Percentiles rank a stretch among this genome's conserved stretches.
Evolutionary conservation across 2,113 vertebrate species (phyloP).

Genomic region (Eleginops maclovinus): DNA sequence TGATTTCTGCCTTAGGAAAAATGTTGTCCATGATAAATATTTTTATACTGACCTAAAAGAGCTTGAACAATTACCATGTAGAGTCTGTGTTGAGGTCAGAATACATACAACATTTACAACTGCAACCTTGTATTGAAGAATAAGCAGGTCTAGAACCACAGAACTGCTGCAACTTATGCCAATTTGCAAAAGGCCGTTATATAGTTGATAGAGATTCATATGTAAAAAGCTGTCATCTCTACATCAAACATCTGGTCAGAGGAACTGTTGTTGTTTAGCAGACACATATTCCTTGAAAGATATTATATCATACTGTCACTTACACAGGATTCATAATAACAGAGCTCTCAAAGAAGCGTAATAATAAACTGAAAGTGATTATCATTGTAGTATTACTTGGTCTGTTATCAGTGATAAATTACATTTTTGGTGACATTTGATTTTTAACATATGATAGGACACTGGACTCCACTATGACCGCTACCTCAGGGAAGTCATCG

Average conservation of each 20-base stretch:
- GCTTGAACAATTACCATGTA: not conserved
- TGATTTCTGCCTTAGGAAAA: not conserved
- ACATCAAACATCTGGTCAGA: slow-evolving; percentile 18
- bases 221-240: not conserved
- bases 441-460: slow-evolving; percentile 84
- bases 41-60: slow-evolving; percentile 5
- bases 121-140: not conserved
- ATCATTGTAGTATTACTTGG: not conserved
- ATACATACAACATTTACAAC: not conserved
- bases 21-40: slow-evolving; percentile 13
- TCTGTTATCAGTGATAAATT: not conserved
- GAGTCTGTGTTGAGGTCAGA: not conserved
- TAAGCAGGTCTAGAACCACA: not conserved
- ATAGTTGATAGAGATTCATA: not conserved
- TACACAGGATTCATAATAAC: not conserved
- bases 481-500: slow-evolving; percentile 97
- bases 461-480: slow-evolving; percentile 98
- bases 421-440: not conserved
- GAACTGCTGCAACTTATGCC: not conserved
- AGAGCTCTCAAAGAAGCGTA: not conserved
- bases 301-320: not conserved
- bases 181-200: slow-evolving; percentile 1
- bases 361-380: not conserved
- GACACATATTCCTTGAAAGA: not conserved
- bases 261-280: not conserved